Base-by-base conservation (phyloP, 2,888 invertebrate species). In the Sabellastarte sp. region DNA sequence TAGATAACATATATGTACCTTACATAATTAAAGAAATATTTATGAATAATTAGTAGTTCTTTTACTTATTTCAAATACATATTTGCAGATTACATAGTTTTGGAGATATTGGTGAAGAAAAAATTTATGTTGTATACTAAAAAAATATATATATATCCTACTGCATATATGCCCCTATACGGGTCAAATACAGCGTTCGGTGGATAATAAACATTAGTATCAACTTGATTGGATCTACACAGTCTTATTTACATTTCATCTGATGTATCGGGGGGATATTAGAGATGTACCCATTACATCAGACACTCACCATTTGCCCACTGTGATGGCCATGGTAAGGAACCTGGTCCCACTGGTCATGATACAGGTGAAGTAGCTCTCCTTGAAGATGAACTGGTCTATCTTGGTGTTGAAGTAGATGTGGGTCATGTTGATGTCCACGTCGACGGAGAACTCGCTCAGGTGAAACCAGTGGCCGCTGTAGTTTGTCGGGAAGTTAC, bases 391-490 rank as follows among this genome's bases (percentile, higher is more conserved):
- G 71, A 75, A 81, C 72, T 91, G 92, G 83, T 96, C 96, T 0
- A 95, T 95, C 84, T 93, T 92, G 85, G 92, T 95, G 0, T 92
- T 94, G 85, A 96, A 96, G 73, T 94, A 92, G 33, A 97, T 94
- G 79, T 97, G 96, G 0, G 97, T 97, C 78, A 94, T 93, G 79
- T 97, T 97, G 33, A 97, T 94, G 3, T 56, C 57, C 24, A 81
- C 80, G 41, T 95, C 93, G 0, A 95, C 96, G 82, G 96, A 95
- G 69, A 95, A 92, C 80, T 97, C 96, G 24, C 95, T 95, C 0
- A 96, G 96, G 78, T 96, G 96, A 57, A 95, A 93, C 97, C 96
- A 97, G 31, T 92, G 89, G 0, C 97, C 96, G 0, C 91, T 89
- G 84, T 95, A 94, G 82, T 96, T 95, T 81, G 93, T 91, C 0